Base-by-base conservation (phyloP, 1,140 invertebrate genomes). In the Ceratina australensis region DNA sequence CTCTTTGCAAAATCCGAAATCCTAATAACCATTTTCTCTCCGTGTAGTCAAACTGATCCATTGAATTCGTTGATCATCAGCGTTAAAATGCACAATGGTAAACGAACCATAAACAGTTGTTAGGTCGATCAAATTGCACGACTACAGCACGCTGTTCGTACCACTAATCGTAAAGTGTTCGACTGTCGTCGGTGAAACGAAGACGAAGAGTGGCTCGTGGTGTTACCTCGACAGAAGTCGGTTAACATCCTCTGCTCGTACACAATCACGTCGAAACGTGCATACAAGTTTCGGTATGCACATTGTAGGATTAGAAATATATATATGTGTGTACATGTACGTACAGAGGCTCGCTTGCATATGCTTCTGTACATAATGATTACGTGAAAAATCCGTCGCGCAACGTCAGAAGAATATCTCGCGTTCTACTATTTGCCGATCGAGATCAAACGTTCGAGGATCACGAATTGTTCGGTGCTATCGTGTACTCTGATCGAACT, bases 301-400 rank as follows among this genome's bases (percentile, higher is more conserved):
- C 75, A 59, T 15, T 28, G 10, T 67, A 77, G 63, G 77, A 79
- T 79, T 65, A 74, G 54, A 79, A 77, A 60, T 79, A 20, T 42
- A 50, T 42, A 42, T 42, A 10, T 42, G 33, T 42, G 33, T 42
- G 33, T 42, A 42, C 10, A 52, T 67, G 60, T 74, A 78, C 76
- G 68, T 5, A 49, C 71, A 79, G 71, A 73, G 71, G 72, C 74
- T 60, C 54, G 47, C 22, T 47, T 22, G 68, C 66, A 67, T 79
- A 79, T 68, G 54, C 80, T 59, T 1, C 71, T 79, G 71, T 82
- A 82, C 69, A 81, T 68, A 59, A 83, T 42, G 33, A 42, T 83
- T 67, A 52, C 71, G 66, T 75, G 80, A 73, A 75, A 82, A 71
- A 72, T 71, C 61, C 71, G 75, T 69, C 75, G 80, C 68, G 67